Evolutionary conservation across 92 coral and sea anemone species (phyloP).

Genomic region (Parazoanthus swiftii): DNA sequence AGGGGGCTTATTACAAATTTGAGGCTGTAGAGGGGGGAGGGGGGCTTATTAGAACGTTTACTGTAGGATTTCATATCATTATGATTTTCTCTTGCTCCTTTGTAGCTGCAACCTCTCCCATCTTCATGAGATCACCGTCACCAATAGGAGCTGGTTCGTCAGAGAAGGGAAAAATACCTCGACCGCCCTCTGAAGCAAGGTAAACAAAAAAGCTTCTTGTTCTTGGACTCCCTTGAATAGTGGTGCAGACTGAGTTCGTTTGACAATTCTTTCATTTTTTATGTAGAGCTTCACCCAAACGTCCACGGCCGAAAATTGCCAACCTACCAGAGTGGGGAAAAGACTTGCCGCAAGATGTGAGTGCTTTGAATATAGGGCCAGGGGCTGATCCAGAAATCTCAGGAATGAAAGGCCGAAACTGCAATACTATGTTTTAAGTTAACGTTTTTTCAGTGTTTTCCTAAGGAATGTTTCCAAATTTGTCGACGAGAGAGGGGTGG

Average conservation of each 20-base stretch:
- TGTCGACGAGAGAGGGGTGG: no score
- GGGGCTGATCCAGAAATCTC: no score
- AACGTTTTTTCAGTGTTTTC: no score
- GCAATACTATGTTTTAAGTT: no score
- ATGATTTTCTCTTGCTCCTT: not conserved
- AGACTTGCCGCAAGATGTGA: constrained; percentile 93
- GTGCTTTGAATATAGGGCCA: constrained; percentile 32
- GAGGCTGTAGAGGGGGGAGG: no score
- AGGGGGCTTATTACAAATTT: no score
- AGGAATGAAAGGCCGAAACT: no score
- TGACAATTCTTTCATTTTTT: not conserved
- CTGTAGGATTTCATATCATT: not conserved
- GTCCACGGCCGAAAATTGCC: constrained; percentile 68
- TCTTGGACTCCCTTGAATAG: not conserved
- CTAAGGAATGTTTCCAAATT: no score
- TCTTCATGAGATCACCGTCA: constrained; percentile 65
- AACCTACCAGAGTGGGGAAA: constrained; percentile 97
- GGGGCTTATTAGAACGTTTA: no score
- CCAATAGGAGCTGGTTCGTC: constrained; percentile 33
- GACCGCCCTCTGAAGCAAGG: constrained; percentile 82
- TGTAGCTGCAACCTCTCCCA: constrained; percentile 82
- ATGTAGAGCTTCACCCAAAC: constrained; percentile 58
- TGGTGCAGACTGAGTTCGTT: not conserved
- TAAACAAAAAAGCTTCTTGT: not conserved
- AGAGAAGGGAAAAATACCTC: constrained; percentile 65